Evolutionary conservation across 2,797 vertebrate genomes (phyloP).

Genomic region (Mallotus villosus): DNA sequence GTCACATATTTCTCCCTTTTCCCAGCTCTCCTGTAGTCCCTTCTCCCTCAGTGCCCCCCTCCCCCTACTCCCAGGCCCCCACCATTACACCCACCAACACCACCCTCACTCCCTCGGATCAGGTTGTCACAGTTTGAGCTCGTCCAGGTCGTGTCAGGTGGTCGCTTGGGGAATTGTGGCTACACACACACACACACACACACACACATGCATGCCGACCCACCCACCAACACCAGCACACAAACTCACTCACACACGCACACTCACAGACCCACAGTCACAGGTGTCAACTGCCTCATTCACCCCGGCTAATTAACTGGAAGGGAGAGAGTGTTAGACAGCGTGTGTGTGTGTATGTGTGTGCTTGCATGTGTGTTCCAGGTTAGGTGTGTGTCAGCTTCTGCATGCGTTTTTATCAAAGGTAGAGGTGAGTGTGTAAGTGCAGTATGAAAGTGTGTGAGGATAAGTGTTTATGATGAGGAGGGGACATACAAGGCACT

Average conservation of each 20-base stretch:
- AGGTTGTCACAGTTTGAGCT: constrained; percentile 63
- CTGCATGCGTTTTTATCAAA: not conserved
- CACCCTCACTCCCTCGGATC: constrained; percentile 36
- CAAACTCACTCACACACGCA: not conserved
- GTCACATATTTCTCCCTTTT: constrained; percentile 41
- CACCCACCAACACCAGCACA: no score
- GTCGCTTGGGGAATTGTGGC: constrained; percentile 55
- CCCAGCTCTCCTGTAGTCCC: constrained; percentile 34
- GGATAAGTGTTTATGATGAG: constrained; percentile 21
- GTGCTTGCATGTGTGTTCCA: not conserved
- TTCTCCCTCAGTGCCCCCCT: no score
- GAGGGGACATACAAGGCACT: constrained; percentile 32
- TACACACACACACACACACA: constrained; percentile 1
- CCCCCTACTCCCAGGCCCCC: not conserved
- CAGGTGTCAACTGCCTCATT: constrained; percentile 66
- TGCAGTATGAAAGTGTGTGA: constrained; percentile 18
- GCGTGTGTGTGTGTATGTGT: constrained; percentile 18
- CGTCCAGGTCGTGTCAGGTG: constrained; percentile 66
- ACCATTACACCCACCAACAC: not conserved
- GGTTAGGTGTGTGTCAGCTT: constrained; percentile 13
- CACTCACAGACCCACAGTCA: constrained; percentile 21
- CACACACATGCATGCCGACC: not conserved
- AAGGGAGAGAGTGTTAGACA: constrained; percentile 34
- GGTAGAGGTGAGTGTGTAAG: not conserved
- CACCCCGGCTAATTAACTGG: constrained; percentile 67